Evolutionary conservation across 2,797 vertebrate genomes (phyloP), one percentile per base, ranked within the genome.

Genomic region (Echeneis naucrates): DNA sequence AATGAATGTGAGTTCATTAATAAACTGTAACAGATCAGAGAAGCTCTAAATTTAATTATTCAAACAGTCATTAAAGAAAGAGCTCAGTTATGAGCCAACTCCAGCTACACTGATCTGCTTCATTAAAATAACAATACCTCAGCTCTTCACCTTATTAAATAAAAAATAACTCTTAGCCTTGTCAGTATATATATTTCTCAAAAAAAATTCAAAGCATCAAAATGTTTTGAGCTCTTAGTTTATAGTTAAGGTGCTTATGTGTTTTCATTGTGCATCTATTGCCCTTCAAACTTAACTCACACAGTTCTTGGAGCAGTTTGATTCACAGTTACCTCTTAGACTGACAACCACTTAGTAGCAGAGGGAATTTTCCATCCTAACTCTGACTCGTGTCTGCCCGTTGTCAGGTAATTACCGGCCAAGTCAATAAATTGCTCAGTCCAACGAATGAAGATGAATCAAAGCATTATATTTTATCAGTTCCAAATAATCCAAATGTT

Each of bases 1-100:
- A 67, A 86, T 80, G 69, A 72, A 85, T 51, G 32, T 0, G 48
- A 64, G 63, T 71, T 86, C 42, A 80, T 87, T 79, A 77, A 47
- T 27, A 33, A 40, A 14, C 14, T 67, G 69, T 57, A 75, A 48
- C 21, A 44, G 35, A 66, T 6, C 16, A 64, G 56, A 72, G 8
- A 32, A 16, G 63, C 32, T 17, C 42, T 13, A 16, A 40, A 37
- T 35, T 76, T 63, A 62, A 85, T 83, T 82, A 86, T 82, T 82
- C 38, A 78, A 48, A 68, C 19, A 32, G 30, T 63, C 75, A 67
- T 68, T 62, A 65, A 62, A 50, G 47, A 30, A 72, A 27, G 14
- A 23, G 4, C 40, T 35, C 14, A 6, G 71, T 51, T 55, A 38
- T 33, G 48, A 68, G 24, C 45, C 59, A 0, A 24, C 6, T 16